A percentile compares a stretch with the other conserved stretches of the same genome.
Conservation (phyloP, 2,888 invertebrate genomes). For the Sarcophaga caerulescens region DNA sequence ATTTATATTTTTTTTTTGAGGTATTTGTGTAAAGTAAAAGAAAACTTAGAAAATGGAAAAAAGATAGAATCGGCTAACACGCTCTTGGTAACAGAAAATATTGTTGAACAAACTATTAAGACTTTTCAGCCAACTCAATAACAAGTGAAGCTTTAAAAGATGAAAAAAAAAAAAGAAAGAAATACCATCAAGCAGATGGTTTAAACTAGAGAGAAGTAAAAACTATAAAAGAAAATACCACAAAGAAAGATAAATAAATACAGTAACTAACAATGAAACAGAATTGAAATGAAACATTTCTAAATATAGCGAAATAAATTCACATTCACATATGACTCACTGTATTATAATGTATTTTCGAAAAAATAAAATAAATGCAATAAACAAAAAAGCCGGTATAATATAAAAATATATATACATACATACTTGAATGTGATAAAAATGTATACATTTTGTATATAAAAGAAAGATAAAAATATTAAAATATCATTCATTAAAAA, state of each 20-base stretch:
- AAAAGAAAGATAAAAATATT: not conserved
- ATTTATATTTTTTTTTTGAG: not conserved
- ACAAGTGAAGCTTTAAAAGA: slow-evolving; percentile 58
- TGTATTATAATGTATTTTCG: slow-evolving; percentile 28
- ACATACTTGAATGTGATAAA: not conserved
- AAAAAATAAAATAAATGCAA: slow-evolving; percentile 25
- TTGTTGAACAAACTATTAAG: slow-evolving; percentile 28
- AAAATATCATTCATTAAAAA: not conserved
- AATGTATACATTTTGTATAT: not conserved
- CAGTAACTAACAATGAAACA: slow-evolving; percentile 13
- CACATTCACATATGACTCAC: slow-evolving; percentile 53
- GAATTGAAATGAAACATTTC: slow-evolving; percentile 48
- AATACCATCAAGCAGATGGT: not conserved
- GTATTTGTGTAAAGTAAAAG: not conserved
- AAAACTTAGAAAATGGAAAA: slow-evolving; percentile 36
- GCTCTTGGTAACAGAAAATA: slow-evolving; percentile 52
- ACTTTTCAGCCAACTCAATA: slow-evolving; percentile 46
- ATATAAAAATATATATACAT: not conserved
- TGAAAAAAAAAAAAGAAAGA: not conserved
- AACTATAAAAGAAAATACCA: not conserved
- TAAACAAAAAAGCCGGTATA: slow-evolving; percentile 48
- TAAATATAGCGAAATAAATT: slow-evolving; percentile 49
- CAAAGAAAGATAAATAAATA: not conserved
- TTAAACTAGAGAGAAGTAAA: not conserved
- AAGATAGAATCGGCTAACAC: slow-evolving; percentile 43